These are phyloP conservation scores for Hydrochoerus hydrochaeris DNA, from an alignment of 2,113 vertebrate species.

Conservation along the genomic window DNA sequence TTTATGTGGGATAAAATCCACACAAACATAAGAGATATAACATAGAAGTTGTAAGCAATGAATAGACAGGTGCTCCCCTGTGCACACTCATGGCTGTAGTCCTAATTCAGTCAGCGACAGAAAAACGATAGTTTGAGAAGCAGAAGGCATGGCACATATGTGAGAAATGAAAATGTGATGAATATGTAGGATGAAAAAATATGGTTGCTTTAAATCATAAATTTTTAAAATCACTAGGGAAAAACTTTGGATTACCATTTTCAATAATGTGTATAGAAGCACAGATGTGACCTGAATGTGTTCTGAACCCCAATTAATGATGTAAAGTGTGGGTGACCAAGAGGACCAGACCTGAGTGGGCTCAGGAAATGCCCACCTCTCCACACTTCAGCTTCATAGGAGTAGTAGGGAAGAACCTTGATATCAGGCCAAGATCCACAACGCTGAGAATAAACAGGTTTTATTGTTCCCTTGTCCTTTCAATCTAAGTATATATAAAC, in stretches of 20 bases:
- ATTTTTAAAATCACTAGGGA: neutral
- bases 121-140: neutral
- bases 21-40: neutral
- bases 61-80: neutral
- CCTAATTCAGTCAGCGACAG: neutral
- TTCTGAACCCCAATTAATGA: neutral
- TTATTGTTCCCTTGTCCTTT: neutral
- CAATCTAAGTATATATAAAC: neutral
- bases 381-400: neutral
- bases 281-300: neutral
- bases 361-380: neutral
- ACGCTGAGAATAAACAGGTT: neutral
- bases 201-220: neutral
- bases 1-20: neutral
- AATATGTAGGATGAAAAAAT: neutral
- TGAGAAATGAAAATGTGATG: neutral
- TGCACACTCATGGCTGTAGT: neutral
- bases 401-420: rapidly evolving
- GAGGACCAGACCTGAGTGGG: rapidly evolving
- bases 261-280: neutral
- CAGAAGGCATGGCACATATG: neutral
- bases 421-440: neutral
- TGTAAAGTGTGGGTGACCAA: neutral
- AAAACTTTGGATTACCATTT: neutral
- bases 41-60: neutral